A percentile compares a stretch with the other conserved stretches of the same genome.
Conservation (phyloP, 2,113 vertebrate species). For the Silurus meridionalis region DNA sequence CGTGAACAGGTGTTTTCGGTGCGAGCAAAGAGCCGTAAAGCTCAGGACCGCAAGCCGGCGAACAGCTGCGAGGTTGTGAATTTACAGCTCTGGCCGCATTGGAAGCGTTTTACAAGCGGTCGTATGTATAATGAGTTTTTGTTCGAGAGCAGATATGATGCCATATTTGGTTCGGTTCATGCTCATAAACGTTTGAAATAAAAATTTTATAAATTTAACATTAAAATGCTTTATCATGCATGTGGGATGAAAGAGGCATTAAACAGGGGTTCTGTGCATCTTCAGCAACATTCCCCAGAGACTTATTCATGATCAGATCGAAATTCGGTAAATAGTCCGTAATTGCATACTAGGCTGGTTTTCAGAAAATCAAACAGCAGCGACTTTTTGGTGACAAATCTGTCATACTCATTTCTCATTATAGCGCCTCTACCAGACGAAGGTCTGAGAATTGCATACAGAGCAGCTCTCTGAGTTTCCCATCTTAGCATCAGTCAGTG, state of each 20-base stretch:
- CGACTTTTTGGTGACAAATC: background rate
- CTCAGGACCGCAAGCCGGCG: slow-evolving; percentile 10
- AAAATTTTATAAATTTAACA: background rate
- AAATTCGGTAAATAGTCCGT: background rate
- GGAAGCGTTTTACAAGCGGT: background rate
- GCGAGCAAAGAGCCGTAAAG: background rate
- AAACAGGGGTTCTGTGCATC: background rate
- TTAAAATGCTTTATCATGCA: background rate
- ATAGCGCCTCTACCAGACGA: slow-evolving; percentile 23
- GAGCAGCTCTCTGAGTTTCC: slow-evolving; percentile 50
- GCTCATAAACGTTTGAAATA: no score
- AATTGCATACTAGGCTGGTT: background rate
- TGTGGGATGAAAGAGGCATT: background rate
- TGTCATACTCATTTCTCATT: slow-evolving; percentile 27
- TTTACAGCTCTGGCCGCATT: background rate
- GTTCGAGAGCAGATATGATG: background rate
- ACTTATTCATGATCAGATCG: background rate
- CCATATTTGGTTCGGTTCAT: background rate
- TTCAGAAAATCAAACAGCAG: background rate
- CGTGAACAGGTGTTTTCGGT: background rate
- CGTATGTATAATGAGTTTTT: background rate
- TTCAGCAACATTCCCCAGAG: background rate
- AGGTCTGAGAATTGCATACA: slow-evolving; percentile 44
- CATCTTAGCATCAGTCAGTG: slow-evolving; percentile 56
- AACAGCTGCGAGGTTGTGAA: background rate